Percentiles rank a stretch among this genome's conserved stretches.
Conservation (phyloP, 2,113 vertebrate genomes). For the Sylvilagus bachmani region DNA sequence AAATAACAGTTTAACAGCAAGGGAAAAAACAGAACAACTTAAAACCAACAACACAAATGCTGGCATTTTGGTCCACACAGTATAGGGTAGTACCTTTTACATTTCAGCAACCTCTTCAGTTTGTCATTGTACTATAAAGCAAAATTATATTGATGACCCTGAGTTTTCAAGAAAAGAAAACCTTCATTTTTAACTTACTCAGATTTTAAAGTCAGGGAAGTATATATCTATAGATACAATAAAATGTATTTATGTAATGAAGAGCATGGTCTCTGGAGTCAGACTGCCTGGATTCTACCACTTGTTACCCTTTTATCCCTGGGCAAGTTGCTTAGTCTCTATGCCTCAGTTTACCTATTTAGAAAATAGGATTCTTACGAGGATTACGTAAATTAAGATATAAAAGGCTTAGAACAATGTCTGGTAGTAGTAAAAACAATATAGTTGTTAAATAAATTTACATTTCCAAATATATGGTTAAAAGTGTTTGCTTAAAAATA, state of each 20-base stretch:
- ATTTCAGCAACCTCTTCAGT: background rate
- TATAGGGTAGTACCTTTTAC: background rate
- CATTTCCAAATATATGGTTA: constrained; percentile 17
- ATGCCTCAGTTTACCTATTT: background rate
- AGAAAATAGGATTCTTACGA: constrained; percentile 14
- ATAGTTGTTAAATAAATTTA: constrained; percentile 34
- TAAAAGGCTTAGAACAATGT: background rate
- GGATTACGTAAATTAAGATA: background rate
- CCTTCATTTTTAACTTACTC: constrained; percentile 23
- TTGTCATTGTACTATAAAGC: constrained; percentile 34
- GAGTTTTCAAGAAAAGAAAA: constrained; percentile 2
- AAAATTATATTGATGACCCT: constrained; percentile 11
- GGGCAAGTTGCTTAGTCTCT: background rate
- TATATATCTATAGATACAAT: background rate
- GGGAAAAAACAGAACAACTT: background rate
- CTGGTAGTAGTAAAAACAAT: background rate
- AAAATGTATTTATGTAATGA: background rate
- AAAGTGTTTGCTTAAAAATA: background rate
- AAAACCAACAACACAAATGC: background rate
- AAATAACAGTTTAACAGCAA: constrained; percentile 21
- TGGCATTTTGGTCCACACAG: background rate
- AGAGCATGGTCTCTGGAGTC: background rate
- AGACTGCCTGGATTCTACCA: background rate
- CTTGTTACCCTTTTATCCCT: background rate
- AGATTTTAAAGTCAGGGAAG: constrained; percentile 41